Base-by-base conservation (phyloP, 1,140 invertebrate genomes). In the Oreohelix idahoensis region DNA sequence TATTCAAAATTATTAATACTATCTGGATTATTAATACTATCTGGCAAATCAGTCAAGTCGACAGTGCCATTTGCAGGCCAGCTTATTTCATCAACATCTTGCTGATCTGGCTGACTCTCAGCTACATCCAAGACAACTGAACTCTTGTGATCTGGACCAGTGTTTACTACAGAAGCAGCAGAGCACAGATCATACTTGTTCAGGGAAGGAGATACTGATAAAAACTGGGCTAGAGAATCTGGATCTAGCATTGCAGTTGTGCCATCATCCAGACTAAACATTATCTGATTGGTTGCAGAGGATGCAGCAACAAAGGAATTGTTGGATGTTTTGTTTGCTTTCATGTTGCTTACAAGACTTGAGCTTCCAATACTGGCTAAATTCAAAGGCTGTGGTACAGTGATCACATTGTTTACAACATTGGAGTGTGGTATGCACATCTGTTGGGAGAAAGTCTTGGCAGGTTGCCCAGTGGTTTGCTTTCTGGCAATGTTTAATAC, bases 231-330 rank as follows among this genome's bases (percentile, higher is more conserved):
- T 35, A 80, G 45, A n/a, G 79, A 80, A 26, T 80, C 79, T 35
- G 79, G 66, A 66, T 80, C 79, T 13, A 80, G 17, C 79, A 80
- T 80, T 2, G 63, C 79, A 29, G 79, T 71, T 32, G 63, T 71
- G 10, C 79, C 79, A 66, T 80, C 79, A 20, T 80, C 79, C 26
- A 80, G 79, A 36, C 63, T 80, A 13, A 80, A 42, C 79, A 80
- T 80, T 17, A 80, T 71, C 39, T 70, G 66, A n/a, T 80, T 80
- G 66, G 23, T 26, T n/a, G 26, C 13, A 35, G 13, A 10, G 4
- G 8, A 11, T n/a, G 15, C 20, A 42, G 42, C 74, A 76, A 71
- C 71, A 8, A 39, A n/a, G 29, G 71, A 49, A 8, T 4, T 42
- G 15, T 39, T 26, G 13, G 71, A 4, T 23, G 42, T 49, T 49